Conservation (phyloP, 2,888 invertebrate species). For the Carcina quercana region DNA sequence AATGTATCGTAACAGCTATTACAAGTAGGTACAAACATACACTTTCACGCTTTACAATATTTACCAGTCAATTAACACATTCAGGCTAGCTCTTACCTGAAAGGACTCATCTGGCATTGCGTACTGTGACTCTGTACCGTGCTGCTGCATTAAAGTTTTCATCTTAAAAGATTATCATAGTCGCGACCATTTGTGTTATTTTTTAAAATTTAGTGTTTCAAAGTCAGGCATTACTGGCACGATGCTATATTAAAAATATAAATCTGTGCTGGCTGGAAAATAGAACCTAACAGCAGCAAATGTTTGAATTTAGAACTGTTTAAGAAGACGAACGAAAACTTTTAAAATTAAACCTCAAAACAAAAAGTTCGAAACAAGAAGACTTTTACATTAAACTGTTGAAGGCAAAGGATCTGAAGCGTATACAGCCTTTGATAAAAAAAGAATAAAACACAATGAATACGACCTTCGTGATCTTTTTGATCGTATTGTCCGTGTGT, state of each 20-base stretch:
- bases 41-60: conserved; percentile 23
- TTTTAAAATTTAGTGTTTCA: no score
- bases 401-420: background rate
- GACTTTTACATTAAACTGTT: background rate
- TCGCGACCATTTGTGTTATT: no score
- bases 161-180: no score
- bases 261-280: no score
- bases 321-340: background rate
- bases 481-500: conserved; percentile 10
- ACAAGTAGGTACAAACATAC: conserved; percentile 8
- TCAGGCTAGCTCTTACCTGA: conserved; percentile 5
- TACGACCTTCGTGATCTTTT: conserved; percentile 6
- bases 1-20: conserved; percentile 10
- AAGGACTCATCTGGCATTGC: conserved; percentile 13
- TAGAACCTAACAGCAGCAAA: no score
- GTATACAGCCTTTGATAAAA: background rate
- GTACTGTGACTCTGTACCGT: conserved; percentile 8
- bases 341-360: background rate
- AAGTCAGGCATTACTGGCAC: no score
- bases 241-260: no score
- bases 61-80: conserved; percentile 29
- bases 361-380: no score
- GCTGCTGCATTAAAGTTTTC: conserved; percentile 12
- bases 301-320: no score
- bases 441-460: conserved; percentile 12